Evolutionary conservation across 2,797 vertebrate genomes (phyloP).

Genomic region (Chelonia mydas): DNA sequence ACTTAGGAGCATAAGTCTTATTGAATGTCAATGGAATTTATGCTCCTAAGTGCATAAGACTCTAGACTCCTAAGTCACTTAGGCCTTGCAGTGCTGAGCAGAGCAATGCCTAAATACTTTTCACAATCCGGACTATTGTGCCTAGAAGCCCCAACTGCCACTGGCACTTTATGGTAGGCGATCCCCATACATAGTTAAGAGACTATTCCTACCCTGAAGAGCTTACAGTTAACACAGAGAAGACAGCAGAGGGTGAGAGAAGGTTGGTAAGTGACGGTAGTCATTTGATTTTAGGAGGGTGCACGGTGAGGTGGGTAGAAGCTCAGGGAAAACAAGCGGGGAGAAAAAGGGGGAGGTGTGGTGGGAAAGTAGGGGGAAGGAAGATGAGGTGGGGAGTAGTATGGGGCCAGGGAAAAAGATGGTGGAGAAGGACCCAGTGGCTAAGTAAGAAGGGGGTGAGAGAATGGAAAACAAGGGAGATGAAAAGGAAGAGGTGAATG

Average conservation of each 20-base stretch:
- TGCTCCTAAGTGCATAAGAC: no score
- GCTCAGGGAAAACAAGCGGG: fast-evolving
- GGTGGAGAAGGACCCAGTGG: neutral
- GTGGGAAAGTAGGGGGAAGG: neutral
- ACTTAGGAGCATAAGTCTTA: no score
- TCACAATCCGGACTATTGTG: neutral
- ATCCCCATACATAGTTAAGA: fast-evolving
- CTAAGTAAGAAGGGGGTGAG: neutral
- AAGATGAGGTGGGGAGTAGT: neutral
- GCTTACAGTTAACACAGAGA: neutral
- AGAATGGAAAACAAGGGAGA: neutral
- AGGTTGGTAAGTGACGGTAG: fast-evolving
- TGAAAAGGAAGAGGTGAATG: neutral
- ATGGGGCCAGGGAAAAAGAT: neutral
- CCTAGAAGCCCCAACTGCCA: neutral
- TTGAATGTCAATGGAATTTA: no score
- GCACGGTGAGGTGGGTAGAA: no score
- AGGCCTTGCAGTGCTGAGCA: no score
- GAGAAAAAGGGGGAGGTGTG: neutral
- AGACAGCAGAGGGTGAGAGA: neutral
- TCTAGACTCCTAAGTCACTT: no score
- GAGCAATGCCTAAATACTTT: no score
- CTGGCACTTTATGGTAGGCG: neutral
- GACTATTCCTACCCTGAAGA: neutral
- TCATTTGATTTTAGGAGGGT: neutral